phyloP scores from a whole-genome alignment of 2,888 invertebrate species.

The Auanema freiburgensis region DNA sequence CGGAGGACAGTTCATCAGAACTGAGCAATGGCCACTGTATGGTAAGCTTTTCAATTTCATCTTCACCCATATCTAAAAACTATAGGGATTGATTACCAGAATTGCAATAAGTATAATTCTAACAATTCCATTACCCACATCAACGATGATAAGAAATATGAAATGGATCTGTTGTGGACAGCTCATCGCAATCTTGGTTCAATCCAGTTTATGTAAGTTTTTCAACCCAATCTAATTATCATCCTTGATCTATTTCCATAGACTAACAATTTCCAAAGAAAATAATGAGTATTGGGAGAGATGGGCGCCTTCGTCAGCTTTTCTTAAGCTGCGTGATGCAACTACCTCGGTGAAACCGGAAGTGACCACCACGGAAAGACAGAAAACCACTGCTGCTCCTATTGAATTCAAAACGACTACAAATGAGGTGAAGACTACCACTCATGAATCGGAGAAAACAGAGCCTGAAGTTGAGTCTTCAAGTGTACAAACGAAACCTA shows the following conservation, averaged over 20 bases:
- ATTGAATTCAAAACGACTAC: too few relatives aligned
- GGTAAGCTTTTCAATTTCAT: conserved; percentile 5
- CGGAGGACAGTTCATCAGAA: conserved; percentile 45
- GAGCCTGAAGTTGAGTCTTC: too few relatives aligned
- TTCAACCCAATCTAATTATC: not conserved
- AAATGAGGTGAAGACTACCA: too few relatives aligned
- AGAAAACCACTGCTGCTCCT: too few relatives aligned
- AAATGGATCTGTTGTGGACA: conserved; percentile 44
- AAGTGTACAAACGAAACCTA: too few relatives aligned
- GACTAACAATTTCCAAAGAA: conserved; percentile 44
- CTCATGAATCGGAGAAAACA: too few relatives aligned
- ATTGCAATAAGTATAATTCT: conserved; percentile 34
- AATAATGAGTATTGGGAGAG: conserved; percentile 50
- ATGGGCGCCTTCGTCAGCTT: conserved; percentile 41
- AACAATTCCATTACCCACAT: conserved; percentile 48
- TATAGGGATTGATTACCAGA: conserved; percentile 41
- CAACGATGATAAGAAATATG: conserved; percentile 47
- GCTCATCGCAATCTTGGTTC: conserved; percentile 42
- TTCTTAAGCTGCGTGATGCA: conserved; percentile 20
- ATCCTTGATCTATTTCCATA: conserved; percentile 10
- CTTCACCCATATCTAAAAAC: not conserved
- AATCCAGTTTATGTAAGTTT: conserved; percentile 50
- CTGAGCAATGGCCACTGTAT: conserved; percentile 28
- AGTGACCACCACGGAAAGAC: too few relatives aligned
- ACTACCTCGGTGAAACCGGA: too few relatives aligned